A percentile compares a stretch with the other conserved stretches of the same genome.
Evolutionary conservation across 2,113 vertebrate genomes (phyloP).

Genomic region (Tretioscincus oriximinensis): DNA sequence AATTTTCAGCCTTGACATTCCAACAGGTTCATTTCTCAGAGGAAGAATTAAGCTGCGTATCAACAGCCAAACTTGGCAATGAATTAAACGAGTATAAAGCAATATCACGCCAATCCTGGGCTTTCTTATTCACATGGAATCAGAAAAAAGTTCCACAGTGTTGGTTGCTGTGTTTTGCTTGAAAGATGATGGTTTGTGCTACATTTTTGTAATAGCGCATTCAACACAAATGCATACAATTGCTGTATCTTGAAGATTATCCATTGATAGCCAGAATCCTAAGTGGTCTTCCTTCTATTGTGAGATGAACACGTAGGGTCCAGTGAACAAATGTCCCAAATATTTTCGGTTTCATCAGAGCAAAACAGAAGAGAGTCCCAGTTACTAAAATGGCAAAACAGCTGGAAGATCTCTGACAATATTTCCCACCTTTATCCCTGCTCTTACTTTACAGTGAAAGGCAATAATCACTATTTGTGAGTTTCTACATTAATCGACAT

Average conservation of each 20-base stretch:
- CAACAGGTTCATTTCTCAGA: conserved; percentile 63
- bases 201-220: conserved; percentile 18
- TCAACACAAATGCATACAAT: no score
- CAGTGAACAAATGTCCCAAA: no score
- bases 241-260: conserved; percentile 32
- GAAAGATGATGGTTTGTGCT: conserved; percentile 44
- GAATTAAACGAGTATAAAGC: conserved; percentile 48
- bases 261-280: background rate
- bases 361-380: no score
- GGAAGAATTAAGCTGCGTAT: conserved; percentile 64
- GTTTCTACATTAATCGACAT: no score
- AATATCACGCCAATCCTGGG: conserved; percentile 10
- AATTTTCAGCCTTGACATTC: conserved; percentile 59
- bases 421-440: no score
- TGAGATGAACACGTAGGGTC: no score
- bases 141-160: conserved; percentile 42
- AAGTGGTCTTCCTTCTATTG: background rate
- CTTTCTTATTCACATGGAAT: conserved; percentile 18
- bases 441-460: no score
- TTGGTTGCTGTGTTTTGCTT: conserved; percentile 47
- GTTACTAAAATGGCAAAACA: no score
- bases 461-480: no score
- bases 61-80: conserved; percentile 47
- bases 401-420: no score
- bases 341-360: no score